Evolutionary conservation across 1,140 invertebrate species (phyloP).

Genomic region (Meloidogyne floridensis): DNA sequence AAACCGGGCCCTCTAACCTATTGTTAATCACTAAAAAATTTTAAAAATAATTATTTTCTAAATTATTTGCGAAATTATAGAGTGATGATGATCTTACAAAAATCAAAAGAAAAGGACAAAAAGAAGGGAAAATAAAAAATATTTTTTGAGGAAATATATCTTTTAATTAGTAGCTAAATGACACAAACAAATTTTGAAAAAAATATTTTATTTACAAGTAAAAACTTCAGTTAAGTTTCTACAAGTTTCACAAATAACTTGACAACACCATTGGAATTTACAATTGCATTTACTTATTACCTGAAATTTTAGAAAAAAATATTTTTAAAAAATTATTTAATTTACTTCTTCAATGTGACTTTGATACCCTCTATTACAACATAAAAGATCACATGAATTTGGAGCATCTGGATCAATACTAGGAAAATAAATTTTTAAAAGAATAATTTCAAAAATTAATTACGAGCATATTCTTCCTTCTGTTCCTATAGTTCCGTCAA

Average conservation of each 20-base stretch:
- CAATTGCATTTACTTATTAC: constrained; percentile 70
- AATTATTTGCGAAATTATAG: no score
- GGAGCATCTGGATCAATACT: constrained; percentile 64
- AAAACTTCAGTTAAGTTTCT: constrained; percentile 45
- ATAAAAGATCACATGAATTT: constrained; percentile 70
- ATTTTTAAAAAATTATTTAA: not conserved
- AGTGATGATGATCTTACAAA: no score
- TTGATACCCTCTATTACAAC: constrained; percentile 71
- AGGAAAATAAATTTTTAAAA: constrained; percentile 19
- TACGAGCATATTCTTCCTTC: constrained; percentile 71
- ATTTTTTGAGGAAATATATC: not conserved
- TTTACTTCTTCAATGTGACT: constrained; percentile 60
- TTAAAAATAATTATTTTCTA: no score
- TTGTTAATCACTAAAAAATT: no score
- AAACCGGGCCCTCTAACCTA: no score
- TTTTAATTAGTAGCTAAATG: not conserved
- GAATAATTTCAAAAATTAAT: constrained; percentile 6
- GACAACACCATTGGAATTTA: constrained; percentile 66
- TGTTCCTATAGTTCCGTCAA: constrained; percentile 70
- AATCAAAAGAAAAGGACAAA: not conserved
- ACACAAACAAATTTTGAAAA: constrained; percentile 37
- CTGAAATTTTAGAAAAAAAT: not conserved
- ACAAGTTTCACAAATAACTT: constrained; percentile 50
- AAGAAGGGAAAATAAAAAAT: not conserved
- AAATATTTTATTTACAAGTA: constrained; percentile 49